A percentile compares a stretch with the other conserved stretches of the same genome.
Conservation (phyloP, 2,113 vertebrate species). For the Caloenas nicobarica region DNA sequence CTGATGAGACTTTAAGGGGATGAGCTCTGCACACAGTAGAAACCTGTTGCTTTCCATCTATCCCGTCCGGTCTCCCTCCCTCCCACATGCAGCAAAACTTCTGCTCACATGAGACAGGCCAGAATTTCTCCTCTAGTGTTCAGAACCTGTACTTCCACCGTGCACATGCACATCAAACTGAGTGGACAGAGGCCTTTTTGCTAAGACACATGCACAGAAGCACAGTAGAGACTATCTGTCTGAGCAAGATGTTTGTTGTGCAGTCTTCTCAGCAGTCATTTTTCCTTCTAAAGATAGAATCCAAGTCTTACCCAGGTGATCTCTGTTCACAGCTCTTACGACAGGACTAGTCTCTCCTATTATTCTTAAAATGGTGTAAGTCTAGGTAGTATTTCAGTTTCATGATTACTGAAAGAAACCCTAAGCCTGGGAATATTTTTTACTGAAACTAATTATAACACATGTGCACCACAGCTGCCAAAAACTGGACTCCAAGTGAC, state of each 20-base stretch:
- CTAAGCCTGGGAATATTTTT: neutral
- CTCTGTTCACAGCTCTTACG: neutral
- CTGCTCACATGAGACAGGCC: neutral
- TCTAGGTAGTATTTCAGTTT: neutral
- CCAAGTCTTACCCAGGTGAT: neutral
- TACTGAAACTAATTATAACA: constrained; percentile 25
- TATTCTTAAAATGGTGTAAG: neutral
- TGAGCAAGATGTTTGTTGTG: neutral
- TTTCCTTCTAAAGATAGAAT: neutral
- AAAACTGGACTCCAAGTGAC: constrained; percentile 21
- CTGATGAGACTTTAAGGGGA: neutral
- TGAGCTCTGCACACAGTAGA: neutral
- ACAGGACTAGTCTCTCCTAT: neutral
- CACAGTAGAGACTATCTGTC: neutral
- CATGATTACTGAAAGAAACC: neutral
- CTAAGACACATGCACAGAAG: neutral
- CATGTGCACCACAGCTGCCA: constrained; percentile 35
- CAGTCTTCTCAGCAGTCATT: neutral
- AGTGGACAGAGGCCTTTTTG: neutral
- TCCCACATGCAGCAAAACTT: neutral
- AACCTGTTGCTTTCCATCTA: neutral
- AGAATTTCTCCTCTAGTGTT: neutral
- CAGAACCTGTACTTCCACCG: neutral
- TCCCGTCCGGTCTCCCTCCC: fast-evolving
- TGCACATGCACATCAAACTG: neutral